A percentile compares a stretch with the other conserved stretches of the same genome.
phyloP scores from a whole-genome alignment of 2,113 vertebrate genomes.

The Pampusana beccarii region DNA sequence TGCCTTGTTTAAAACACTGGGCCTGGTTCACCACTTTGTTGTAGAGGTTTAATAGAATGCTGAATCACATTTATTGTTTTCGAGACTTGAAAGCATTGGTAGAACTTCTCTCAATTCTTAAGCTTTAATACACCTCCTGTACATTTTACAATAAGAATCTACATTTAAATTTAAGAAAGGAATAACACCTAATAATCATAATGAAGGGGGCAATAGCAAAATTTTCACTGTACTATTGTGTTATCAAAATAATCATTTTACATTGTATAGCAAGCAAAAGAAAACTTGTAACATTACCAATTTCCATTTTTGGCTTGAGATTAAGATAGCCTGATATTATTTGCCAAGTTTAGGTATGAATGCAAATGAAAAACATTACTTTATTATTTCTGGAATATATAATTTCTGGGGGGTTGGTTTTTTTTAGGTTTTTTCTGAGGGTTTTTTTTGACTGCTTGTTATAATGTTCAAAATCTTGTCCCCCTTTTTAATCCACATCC shows the following conservation, averaged over 20 bases:
- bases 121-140: background rate
- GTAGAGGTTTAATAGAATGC: background rate
- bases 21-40: background rate
- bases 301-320: background rate
- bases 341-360: background rate
- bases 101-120: background rate
- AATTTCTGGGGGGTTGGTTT: accelerated
- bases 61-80: background rate
- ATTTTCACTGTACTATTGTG: background rate
- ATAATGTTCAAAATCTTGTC: background rate
- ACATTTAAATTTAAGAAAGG: background rate
- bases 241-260: background rate
- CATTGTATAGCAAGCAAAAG: background rate
- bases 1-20: background rate
- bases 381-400: background rate
- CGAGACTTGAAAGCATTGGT: background rate
- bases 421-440: background rate
- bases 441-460: background rate
- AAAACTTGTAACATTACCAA: background rate
- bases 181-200: background rate
- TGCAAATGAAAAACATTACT: background rate
- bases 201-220: background rate
- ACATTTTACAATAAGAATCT: background rate
- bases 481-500: background rate
- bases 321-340: background rate